A percentile compares a stretch with the other conserved stretches of the same genome.
phyloP scores from a whole-genome alignment of 2,888 invertebrate species.

The Octonoba sinensis region DNA sequence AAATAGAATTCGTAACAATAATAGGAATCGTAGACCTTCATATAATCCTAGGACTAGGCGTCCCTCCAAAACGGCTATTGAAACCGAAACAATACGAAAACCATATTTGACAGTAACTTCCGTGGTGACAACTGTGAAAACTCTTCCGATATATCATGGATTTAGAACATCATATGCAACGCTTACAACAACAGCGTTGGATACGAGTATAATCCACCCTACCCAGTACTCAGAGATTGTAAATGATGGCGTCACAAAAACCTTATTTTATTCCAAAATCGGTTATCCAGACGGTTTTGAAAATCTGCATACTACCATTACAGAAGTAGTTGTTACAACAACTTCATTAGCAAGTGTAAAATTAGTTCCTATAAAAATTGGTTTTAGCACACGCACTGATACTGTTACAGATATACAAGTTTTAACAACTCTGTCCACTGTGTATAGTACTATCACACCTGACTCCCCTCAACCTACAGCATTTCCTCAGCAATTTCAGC shows the following conservation, averaged over 20 bases:
- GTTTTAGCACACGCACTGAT: slow-evolving; percentile 67
- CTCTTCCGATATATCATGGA: slow-evolving; percentile 67
- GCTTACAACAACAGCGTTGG: slow-evolving; percentile 66
- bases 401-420: slow-evolving; percentile 66
- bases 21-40: slow-evolving; percentile 47
- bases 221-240: slow-evolving; percentile 65
- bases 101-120: slow-evolving; percentile 66
- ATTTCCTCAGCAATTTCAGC: slow-evolving; percentile 62
- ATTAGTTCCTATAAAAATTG: slow-evolving; percentile 67
- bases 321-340: slow-evolving; percentile 67
- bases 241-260: slow-evolving; percentile 65
- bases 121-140: slow-evolving; percentile 67
- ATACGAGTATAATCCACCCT: slow-evolving; percentile 66
- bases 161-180: slow-evolving; percentile 67
- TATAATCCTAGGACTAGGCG: slow-evolving; percentile 59
- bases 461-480: slow-evolving; percentile 60
- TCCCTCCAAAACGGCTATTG: slow-evolving; percentile 43
- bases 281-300: slow-evolving; percentile 64
- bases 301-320: slow-evolving; percentile 65
- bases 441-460: slow-evolving; percentile 59
- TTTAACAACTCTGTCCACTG: slow-evolving; percentile 66
- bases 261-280: slow-evolving; percentile 63
- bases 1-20: slow-evolving; percentile 43
- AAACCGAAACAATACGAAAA: slow-evolving; percentile 57
- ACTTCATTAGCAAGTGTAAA: slow-evolving; percentile 66